phyloP scores from a whole-genome alignment of 2,888 invertebrate genomes.

The Steromphala cineraria region DNA sequence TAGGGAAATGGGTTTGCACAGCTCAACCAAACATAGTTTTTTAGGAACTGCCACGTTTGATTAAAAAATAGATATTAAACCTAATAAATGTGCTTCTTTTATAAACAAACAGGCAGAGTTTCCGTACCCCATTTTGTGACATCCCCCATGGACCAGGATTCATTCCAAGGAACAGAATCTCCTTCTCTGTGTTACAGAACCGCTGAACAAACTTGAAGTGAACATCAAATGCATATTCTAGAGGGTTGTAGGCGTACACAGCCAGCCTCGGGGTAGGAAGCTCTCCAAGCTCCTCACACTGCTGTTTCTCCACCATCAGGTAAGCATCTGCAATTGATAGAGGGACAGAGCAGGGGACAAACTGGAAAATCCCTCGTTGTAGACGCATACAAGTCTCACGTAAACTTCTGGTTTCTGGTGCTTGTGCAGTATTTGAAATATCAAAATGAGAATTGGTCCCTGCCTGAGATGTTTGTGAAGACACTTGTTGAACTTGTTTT shows the following conservation, averaged over 20 bases:
- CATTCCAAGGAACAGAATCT: slow-evolving; percentile 91
- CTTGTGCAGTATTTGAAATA: too few relatives aligned
- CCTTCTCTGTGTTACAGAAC: slow-evolving; percentile 81
- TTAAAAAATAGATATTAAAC: too few relatives aligned
- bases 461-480: too few relatives aligned
- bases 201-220: slow-evolving; percentile 86
- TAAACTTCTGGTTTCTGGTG: too few relatives aligned
- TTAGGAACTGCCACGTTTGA: too few relatives aligned
- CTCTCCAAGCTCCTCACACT: slow-evolving; percentile 75
- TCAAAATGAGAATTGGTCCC: too few relatives aligned
- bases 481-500: too few relatives aligned
- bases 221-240: slow-evolving; percentile 87
- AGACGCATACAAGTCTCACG: too few relatives aligned
- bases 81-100: too few relatives aligned
- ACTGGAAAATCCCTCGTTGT: background rate
- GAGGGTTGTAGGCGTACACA: slow-evolving; percentile 87
- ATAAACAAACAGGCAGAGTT: too few relatives aligned
- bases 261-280: slow-evolving; percentile 79
- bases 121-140: slow-evolving; percentile 91
- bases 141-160: slow-evolving; percentile 98
- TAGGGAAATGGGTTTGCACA: too few relatives aligned
- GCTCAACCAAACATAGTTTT: too few relatives aligned
- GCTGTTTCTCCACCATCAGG: slow-evolving; percentile 61
- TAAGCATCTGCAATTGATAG: slow-evolving; percentile 45
- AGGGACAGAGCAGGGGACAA: background rate